Conservation (phyloP, 2,797 vertebrate genomes). For the Eulemur mongoz region DNA sequence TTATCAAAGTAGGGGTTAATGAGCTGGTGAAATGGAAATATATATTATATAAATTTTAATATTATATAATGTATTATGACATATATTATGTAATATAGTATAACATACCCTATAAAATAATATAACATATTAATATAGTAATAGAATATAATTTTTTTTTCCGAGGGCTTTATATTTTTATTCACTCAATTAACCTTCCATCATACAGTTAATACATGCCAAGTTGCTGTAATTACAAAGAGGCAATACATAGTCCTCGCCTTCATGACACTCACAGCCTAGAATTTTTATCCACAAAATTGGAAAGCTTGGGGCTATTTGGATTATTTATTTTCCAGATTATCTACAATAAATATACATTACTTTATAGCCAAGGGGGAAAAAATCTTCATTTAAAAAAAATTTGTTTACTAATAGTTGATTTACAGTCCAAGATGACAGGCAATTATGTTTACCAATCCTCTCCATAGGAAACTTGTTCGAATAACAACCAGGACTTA, state of each 20-base stretch:
- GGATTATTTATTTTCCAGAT: not conserved
- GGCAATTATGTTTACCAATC: not conserved
- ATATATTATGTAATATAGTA: not conserved
- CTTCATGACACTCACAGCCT: too few species aligned
- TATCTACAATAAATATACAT: not conserved
- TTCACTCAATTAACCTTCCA: too few species aligned
- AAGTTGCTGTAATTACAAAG: too few species aligned
- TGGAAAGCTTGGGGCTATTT: not conserved
- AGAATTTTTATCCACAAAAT: not conserved
- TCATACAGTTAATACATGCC: too few species aligned
- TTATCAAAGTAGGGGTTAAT: not conserved
- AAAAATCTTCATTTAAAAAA: not conserved
- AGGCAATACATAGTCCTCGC: too few species aligned
- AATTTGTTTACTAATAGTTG: not conserved
- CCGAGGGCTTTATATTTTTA: too few species aligned
- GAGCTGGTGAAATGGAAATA: not conserved
- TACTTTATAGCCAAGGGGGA: not conserved
- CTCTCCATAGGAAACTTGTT: not conserved
- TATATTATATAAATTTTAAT: not conserved
- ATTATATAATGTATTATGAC: not conserved
- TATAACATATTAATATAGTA: not conserved
- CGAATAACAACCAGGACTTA: not conserved
- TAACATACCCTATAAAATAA: not conserved
- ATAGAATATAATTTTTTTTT: not conserved
- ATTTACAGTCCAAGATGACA: not conserved